phyloP scores from a whole-genome alignment of 2,113 vertebrate species.

The Turdus rufiventris region DNA sequence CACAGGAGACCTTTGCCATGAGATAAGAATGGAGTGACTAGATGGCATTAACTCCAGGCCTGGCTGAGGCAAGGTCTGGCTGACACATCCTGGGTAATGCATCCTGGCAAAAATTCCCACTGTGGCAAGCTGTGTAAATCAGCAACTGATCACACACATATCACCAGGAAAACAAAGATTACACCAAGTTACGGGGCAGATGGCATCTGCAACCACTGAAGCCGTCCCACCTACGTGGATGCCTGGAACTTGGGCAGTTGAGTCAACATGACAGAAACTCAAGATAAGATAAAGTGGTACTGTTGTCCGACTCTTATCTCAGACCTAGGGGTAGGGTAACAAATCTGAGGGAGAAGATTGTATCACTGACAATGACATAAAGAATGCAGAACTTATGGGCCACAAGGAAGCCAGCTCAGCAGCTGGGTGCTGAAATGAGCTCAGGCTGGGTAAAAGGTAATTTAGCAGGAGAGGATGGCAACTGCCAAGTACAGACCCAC shows the following conservation, averaged over 20 bases:
- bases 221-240: not conserved
- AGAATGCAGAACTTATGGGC: not conserved
- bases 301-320: not conserved
- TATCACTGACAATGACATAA: not conserved
- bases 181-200: not conserved
- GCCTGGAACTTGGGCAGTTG: not conserved
- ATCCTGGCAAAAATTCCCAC: not conserved
- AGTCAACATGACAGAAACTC: not conserved
- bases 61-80: not conserved
- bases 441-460: not conserved
- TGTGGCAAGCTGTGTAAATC: not conserved
- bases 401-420: not conserved
- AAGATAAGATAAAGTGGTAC: not conserved
- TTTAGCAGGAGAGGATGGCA: fast-evolving
- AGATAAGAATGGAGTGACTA: not conserved
- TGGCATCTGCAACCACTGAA: not conserved
- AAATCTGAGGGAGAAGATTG: not conserved
- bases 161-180: not conserved
- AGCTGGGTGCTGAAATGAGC: not conserved
- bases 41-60: no score
- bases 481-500: fast-evolving
- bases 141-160: not conserved
- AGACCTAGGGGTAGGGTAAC: not conserved
- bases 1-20: not conserved
- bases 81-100: not conserved